These are phyloP conservation scores for Sarcophaga rosellei DNA, from an alignment of 2,888 invertebrate genomes.

Conservation along the genomic window DNA sequence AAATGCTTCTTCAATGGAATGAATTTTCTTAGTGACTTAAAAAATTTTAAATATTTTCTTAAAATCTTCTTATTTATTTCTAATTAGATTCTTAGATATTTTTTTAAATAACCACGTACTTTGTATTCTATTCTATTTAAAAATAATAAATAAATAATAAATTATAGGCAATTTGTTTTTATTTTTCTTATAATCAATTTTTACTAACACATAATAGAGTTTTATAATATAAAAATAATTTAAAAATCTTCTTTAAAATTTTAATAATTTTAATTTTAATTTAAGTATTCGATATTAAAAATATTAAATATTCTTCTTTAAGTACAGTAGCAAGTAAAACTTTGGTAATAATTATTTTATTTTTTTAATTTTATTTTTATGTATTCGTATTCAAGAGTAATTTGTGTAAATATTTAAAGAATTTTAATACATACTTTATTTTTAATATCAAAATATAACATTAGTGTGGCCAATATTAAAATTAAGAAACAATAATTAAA, in stretches of 20 bases:
- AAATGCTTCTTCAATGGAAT: constrained; percentile 70
- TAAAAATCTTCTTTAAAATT: neutral
- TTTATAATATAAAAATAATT: neutral
- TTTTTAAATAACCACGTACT: constrained; percentile 37
- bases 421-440: too few species aligned
- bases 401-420: neutral
- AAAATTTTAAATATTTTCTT: constrained; percentile 52
- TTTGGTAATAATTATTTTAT: constrained; percentile 8
- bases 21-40: constrained; percentile 65
- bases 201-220: constrained; percentile 26
- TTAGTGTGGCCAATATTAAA: constrained; percentile 27
- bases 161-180: constrained; percentile 40
- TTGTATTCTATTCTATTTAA: constrained; percentile 14
- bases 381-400: neutral
- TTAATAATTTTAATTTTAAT: constrained; percentile 18
- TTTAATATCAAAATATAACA: neutral
- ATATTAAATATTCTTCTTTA: constrained; percentile 1
- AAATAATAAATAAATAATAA: neutral
- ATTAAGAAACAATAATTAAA: neutral
- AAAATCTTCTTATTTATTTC: constrained; percentile 27
- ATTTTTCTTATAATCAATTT: constrained; percentile 23
- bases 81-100: constrained; percentile 64
- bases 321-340: constrained; percentile 45
- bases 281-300: constrained; percentile 42
- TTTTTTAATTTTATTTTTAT: constrained; percentile 23